Evolutionary conservation across 2,113 vertebrate species (phyloP), one percentile per base, ranked within the genome.

Genomic region (Hystrix brachyura): DNA sequence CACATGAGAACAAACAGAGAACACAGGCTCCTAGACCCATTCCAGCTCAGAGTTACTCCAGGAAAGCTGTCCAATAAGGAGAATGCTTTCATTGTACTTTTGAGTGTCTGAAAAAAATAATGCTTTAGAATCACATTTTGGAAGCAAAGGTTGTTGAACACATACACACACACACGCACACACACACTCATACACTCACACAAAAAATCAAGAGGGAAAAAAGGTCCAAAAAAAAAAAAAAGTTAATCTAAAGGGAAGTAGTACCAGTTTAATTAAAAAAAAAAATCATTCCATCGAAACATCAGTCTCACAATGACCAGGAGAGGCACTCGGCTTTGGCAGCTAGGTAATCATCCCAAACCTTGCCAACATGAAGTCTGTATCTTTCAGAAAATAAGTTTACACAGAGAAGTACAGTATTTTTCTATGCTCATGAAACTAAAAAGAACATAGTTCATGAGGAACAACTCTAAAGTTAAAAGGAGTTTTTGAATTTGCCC

Each of bases 21-120:
- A 98, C 97, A 96, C 98, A 83, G 98, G 98, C 98, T 98, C 98
- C 99, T 98, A 96, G 94, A 98, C 98, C 98, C 98, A 99, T 99
- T 99, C 99, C 99, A 99, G 99, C 99, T 99, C 98, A 76, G 94
- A 95, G 94, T 69, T 67, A 97, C 98, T 98, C 98, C 98, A 32
- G 0, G 97, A 96, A 94, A 96, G 90, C 95, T 3, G 10, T 0
- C 55, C 0, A 82, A 19, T 86, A 64, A 64, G 64, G 92, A 90
- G 87, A 89, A 1, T 25, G 55, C 93, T 95, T 94, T 81, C 60
- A 89, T 79, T 96, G 92, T 60, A 0, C 0, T 88, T 94, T 98
- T 81, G 83, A 96, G 92, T 97, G 96, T 97, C 95, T 62, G 34
- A 43, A 79, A 12, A 34, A 90, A 27, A 84, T 79, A 94, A 85